phyloP scores from a whole-genome alignment of 2,797 vertebrate species.

The Centropyge bicolor region DNA sequence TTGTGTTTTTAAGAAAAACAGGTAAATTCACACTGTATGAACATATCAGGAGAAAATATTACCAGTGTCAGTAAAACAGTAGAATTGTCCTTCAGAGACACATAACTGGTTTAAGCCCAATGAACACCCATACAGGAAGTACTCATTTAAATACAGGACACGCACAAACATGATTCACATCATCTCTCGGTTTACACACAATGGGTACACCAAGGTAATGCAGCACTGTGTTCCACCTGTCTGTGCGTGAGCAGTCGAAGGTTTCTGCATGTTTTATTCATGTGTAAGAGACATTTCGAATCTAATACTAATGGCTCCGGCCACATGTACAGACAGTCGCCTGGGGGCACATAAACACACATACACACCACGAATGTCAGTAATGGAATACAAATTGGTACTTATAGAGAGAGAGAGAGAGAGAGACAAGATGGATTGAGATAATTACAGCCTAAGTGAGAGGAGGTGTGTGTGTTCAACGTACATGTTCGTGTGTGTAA shows the following conservation, averaged over 20 bases:
- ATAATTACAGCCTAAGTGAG: constrained; percentile 66
- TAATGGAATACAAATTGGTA: constrained; percentile 74
- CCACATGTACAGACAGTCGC: constrained; percentile 60
- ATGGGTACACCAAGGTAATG: constrained; percentile 9
- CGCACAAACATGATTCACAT: constrained; percentile 8
- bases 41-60: not conserved
- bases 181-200: constrained; percentile 17
- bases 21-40: not conserved
- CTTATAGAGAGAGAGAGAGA: constrained; percentile 44
- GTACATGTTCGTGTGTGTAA: constrained; percentile 13
- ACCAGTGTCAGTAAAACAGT: not conserved
- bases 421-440: constrained; percentile 53
- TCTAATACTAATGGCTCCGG: constrained; percentile 59
- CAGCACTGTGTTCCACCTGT: not conserved
- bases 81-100: constrained; percentile 1
- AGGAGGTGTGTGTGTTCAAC: constrained; percentile 17
- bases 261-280: constrained; percentile 72
- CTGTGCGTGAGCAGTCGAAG: constrained; percentile 4
- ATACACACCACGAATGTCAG: constrained; percentile 45
- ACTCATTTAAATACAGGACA: constrained; percentile 13
- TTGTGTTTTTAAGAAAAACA: no score
- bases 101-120: not conserved
- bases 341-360: constrained; percentile 46
- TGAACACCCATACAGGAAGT: not conserved
- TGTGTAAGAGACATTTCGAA: constrained; percentile 51